Evolutionary conservation across 2,888 invertebrate genomes (phyloP), one percentile per base, ranked within the genome.

Genomic region (Drosophila multiciliata): DNA sequence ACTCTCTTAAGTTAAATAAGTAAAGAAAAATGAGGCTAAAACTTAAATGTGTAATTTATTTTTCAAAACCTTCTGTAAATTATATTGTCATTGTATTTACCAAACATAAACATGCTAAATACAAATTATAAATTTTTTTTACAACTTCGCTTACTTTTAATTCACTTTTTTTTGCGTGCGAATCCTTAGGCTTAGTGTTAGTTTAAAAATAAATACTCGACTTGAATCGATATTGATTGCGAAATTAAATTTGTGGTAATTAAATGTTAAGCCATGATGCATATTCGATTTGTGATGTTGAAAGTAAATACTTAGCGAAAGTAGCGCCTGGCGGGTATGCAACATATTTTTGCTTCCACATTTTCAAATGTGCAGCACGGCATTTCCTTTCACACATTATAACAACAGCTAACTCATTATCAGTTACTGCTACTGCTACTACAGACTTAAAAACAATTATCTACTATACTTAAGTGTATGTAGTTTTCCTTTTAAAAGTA

Each of bases 51-150:
- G 66, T 76, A 73, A 70, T 81, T 78, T 68, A 63, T 72, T 71
- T 78, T 50, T 80, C 84, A 83, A 91, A 85, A 90, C 89, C 91
- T 92, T 91, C 91, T 92, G 92, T 92, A 92, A 91, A 91, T 89
- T 88, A 87, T 87, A 58, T 78, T 80, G 55, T 73, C 65, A 53
- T 66, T 67, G 17, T 45, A 42, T 48, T 57, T 58, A 52, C 12
- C 33, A 59, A 33, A 50, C 62, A 53, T 55, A 23, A 36, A 78
- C 40, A 63, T 73, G 65, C 73, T 66, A 52, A 40, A 54, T 54
- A 66, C 20, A 32, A 48, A 26, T n/a, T 5, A 3, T 1, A 23
- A 15, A 33, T 50, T n/a, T 26, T 29, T 26, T 29, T 42, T 54
- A 26, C 42, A 61, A 71, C 63, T 66, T 79, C 60, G 71, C 75